These are phyloP conservation scores for Myotis myotis DNA, from an alignment of 2,797 vertebrate genomes.

Conservation along the genomic window DNA sequence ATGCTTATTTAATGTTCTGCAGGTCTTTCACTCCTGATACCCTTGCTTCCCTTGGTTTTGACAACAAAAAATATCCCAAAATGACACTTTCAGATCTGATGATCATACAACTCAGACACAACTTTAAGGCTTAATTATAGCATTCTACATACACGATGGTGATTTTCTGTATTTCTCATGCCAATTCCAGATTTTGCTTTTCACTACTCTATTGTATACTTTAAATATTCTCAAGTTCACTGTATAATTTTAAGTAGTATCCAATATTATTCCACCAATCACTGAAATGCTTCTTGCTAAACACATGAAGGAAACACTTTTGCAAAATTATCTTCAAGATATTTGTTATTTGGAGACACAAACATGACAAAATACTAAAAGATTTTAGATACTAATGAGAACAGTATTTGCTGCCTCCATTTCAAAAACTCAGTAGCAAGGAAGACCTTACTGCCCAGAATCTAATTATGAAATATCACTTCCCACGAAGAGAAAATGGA, in stretches of 20 bases:
- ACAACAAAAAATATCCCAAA: constrained; percentile 16
- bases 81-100: not conserved
- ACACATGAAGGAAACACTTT: not conserved
- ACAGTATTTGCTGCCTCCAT: not conserved
- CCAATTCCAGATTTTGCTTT: not conserved
- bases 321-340: constrained; percentile 9
- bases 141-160: not conserved
- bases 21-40: not conserved
- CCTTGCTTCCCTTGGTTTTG: not conserved
- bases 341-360: not conserved
- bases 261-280: not conserved
- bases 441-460: not conserved
- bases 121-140: not conserved
- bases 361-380: not conserved
- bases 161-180: not conserved
- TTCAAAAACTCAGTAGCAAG: not conserved
- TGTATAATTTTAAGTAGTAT: not conserved
- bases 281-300: not conserved
- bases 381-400: not conserved
- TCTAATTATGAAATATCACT: not conserved
- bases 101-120: not conserved
- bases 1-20: not conserved
- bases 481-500: not conserved
- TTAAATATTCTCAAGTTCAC: not conserved
- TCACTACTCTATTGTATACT: not conserved